Percentiles rank a stretch among this genome's conserved stretches.
These are phyloP conservation scores for Antheraea yamamai DNA, from an alignment of 2,888 invertebrate genomes.

Conservation along the genomic window DNA sequence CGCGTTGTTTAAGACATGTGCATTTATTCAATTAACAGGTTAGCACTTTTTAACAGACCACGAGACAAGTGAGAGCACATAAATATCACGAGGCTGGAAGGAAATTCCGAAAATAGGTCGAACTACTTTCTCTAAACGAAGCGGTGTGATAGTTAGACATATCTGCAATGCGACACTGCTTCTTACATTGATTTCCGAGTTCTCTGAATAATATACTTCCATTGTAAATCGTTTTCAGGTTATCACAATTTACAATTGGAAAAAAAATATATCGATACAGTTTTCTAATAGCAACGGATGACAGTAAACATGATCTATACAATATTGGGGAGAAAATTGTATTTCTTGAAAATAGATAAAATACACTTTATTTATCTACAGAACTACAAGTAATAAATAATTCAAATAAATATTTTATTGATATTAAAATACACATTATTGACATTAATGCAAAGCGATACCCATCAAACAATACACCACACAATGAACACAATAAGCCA, in stretches of 20 bases:
- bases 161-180: conserved; percentile 72
- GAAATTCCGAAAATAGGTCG: conserved; percentile 48
- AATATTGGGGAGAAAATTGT: not conserved
- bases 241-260: not conserved
- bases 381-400: not conserved
- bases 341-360: not conserved
- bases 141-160: conserved; percentile 47
- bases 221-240: conserved; percentile 6
- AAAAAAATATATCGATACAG: not conserved
- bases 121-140: conserved; percentile 54
- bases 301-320: not conserved
- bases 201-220: conserved; percentile 37
- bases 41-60: conserved; percentile 10
- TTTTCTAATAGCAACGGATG: not conserved
- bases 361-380: not conserved
- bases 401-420: not conserved
- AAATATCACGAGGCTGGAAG: conserved; percentile 30
- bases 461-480: conserved; percentile 57
- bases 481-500: conserved; percentile 63
- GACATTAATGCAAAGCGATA: conserved; percentile 61
- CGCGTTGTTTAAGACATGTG: not conserved
- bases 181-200: conserved; percentile 60
- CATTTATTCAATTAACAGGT: conserved; percentile 4
- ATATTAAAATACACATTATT: conserved; percentile 30
- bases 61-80: conserved; percentile 6